A percentile compares a stretch with the other conserved stretches of the same genome.
phyloP scores from a whole-genome alignment of 2,797 vertebrate genomes.

The Characodon lateralis region DNA sequence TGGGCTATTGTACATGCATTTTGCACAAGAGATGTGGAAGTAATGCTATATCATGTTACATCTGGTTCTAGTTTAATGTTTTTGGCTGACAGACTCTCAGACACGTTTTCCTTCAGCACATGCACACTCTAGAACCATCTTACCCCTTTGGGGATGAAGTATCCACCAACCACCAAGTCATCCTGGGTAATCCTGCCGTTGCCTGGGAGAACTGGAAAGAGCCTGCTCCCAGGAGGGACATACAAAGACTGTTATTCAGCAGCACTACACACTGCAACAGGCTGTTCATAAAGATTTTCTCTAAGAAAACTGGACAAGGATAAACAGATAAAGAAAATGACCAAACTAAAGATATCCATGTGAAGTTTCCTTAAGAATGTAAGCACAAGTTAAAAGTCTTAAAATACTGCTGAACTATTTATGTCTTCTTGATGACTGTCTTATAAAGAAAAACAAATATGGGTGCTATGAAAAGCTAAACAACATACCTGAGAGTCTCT shows the following conservation, averaged over 20 bases:
- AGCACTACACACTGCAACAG: slow-evolving; percentile 19
- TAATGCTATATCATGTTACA: slow-evolving; percentile 62
- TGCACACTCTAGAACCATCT: slow-evolving; percentile 33
- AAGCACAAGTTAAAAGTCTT: neutral
- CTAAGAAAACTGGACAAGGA: neutral
- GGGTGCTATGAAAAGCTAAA: neutral
- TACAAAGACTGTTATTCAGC: slow-evolving; percentile 68
- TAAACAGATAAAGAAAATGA: slow-evolving; percentile 4
- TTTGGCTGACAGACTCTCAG: slow-evolving; percentile 30
- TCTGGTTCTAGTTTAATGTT: slow-evolving; percentile 48
- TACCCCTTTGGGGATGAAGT: slow-evolving; percentile 94
- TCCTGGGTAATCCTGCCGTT: slow-evolving; percentile 92
- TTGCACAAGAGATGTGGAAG: slow-evolving; percentile 42
- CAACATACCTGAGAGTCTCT: slow-evolving; percentile 88
- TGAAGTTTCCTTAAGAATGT: slow-evolving; percentile 2
- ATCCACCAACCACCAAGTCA: slow-evolving; percentile 89
- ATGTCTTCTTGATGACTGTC: neutral
- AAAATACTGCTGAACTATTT: neutral
- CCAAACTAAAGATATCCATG: slow-evolving; percentile 2
- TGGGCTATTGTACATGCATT: slow-evolving; percentile 36
- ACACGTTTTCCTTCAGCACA: slow-evolving; percentile 32
- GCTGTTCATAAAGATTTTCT: slow-evolving; percentile 28
- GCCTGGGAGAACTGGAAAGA: slow-evolving; percentile 93
- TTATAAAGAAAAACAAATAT: neutral
- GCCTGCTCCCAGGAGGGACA: slow-evolving; percentile 75